A percentile compares a stretch with the other conserved stretches of the same genome.
phyloP scores from a whole-genome alignment of 2,888 invertebrate species.

The Congeria kusceri region DNA sequence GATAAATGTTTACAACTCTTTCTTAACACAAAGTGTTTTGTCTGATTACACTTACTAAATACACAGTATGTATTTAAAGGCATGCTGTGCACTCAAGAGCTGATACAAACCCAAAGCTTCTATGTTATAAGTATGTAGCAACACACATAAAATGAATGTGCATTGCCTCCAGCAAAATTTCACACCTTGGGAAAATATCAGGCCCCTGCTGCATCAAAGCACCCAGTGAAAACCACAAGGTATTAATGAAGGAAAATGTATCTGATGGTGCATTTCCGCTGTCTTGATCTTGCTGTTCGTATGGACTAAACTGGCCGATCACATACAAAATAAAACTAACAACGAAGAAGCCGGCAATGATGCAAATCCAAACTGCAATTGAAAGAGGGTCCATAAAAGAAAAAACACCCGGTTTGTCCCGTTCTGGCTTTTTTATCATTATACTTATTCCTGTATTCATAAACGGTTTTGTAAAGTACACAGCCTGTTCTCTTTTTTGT shows the following conservation, averaged over 20 bases:
- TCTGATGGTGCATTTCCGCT: conserved; percentile 75
- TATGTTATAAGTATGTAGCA: background rate
- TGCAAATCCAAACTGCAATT: conserved; percentile 97
- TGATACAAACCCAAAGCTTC: conserved; percentile 75
- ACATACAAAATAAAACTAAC: conserved; percentile 99
- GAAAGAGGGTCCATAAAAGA: conserved; percentile 99
- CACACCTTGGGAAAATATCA: conserved; percentile 96
- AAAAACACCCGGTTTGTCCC: conserved; percentile 97
- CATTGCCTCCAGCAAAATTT: background rate
- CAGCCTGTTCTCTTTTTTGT: conserved; percentile 95
- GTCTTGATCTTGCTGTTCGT: conserved; percentile 93
- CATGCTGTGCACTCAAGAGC: conserved; percentile 73
- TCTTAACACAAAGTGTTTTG: background rate
- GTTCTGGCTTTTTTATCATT: conserved; percentile 96
- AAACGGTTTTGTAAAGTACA: conserved; percentile 99
- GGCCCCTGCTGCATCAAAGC: conserved; percentile 99
- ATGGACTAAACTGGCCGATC: conserved; percentile 98
- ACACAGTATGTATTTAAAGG: conserved; percentile 11
- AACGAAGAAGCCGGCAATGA: conserved; percentile 95
- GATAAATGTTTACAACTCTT: too few relatives aligned
- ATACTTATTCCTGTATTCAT: conserved; percentile 98
- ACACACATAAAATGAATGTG: conserved; percentile 1
- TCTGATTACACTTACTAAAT: conserved; percentile 1
- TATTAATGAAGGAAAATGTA: conserved; percentile 95
- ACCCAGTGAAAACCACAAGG: conserved; percentile 98